Conservation (phyloP, 1,140 invertebrate species). For the Tribolium castaneum region DNA sequence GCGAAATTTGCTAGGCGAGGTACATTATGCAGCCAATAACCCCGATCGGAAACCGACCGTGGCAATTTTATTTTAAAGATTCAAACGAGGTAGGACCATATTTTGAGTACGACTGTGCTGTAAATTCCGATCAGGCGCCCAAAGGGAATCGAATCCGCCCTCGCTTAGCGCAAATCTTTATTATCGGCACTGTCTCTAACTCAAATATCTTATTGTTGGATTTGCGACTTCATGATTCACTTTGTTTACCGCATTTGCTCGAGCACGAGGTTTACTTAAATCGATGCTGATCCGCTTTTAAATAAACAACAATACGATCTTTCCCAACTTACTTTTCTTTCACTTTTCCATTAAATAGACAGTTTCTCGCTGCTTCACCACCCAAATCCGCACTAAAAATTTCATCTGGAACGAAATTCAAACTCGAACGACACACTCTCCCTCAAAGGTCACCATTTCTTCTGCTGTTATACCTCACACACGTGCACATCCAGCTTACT, state of each 20-base stretch:
- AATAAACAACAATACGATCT: conserved; percentile 35
- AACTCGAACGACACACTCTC: too few relatives aligned
- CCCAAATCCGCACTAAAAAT: conserved; percentile 2
- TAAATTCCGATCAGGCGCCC: conserved; percentile 50
- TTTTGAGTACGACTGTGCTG: conserved; percentile 38
- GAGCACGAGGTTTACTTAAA: conserved; percentile 14
- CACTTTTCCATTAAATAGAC: neutral
- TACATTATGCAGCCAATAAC: conserved; percentile 44
- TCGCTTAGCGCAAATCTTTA: conserved; percentile 48
- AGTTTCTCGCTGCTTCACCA: neutral
- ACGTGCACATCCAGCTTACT: neutral
- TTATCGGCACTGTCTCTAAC: conserved; percentile 48
- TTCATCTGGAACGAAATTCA: neutral
- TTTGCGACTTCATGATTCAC: conserved; percentile 45
- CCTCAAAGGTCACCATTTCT: too few relatives aligned
- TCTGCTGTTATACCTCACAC: neutral
- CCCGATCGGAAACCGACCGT: conserved; percentile 38
- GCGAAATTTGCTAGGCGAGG: conserved; percentile 24
- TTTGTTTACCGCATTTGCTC: conserved; percentile 39
- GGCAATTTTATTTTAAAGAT: conserved; percentile 49
- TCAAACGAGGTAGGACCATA: conserved; percentile 44
- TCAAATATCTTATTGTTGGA: conserved; percentile 51
- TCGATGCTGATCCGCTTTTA: conserved; percentile 14
- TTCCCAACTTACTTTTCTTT: neutral
- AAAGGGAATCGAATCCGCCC: conserved; percentile 45